Percentiles rank a stretch among this genome's conserved stretches.
phyloP scores from a whole-genome alignment of 2,113 vertebrate species.

The Porphyrio hochstetteri region DNA sequence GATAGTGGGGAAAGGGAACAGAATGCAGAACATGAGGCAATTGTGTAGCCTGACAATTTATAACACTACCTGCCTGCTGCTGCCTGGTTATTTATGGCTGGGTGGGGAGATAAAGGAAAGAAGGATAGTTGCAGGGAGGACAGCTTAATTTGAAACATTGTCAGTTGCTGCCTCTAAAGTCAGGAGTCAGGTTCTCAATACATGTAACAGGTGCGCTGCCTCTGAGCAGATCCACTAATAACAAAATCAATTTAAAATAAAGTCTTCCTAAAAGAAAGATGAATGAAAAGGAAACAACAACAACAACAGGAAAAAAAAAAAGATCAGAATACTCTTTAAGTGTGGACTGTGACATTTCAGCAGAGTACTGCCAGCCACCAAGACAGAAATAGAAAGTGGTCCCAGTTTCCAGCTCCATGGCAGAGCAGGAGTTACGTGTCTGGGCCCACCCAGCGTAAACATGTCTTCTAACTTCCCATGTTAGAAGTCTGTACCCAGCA shows the following conservation, averaged over 20 bases:
- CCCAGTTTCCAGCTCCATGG: not conserved
- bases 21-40: constrained; percentile 62
- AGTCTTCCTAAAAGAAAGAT: constrained; percentile 25
- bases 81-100: constrained; percentile 59
- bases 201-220: not conserved
- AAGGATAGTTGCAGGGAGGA: constrained; percentile 47
- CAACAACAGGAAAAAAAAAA: not conserved
- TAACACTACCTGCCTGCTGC: constrained; percentile 59
- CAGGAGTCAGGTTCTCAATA: constrained; percentile 55
- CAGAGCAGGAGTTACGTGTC: not conserved
- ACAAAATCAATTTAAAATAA: constrained; percentile 46
- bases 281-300: not conserved
- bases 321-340: not conserved
- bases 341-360: not conserved
- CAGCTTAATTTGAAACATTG: constrained; percentile 67
- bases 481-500: not conserved
- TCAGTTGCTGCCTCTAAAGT: constrained; percentile 22
- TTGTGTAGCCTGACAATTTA: constrained; percentile 64
- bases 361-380: not conserved
- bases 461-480: not conserved
- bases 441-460: not conserved
- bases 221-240: constrained; percentile 37
- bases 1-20: constrained; percentile 23
- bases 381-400: not conserved
- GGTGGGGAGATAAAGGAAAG: constrained; percentile 59